phyloP scores from a whole-genome alignment of 2,797 vertebrate species.

The Clarias fuscus region DNA sequence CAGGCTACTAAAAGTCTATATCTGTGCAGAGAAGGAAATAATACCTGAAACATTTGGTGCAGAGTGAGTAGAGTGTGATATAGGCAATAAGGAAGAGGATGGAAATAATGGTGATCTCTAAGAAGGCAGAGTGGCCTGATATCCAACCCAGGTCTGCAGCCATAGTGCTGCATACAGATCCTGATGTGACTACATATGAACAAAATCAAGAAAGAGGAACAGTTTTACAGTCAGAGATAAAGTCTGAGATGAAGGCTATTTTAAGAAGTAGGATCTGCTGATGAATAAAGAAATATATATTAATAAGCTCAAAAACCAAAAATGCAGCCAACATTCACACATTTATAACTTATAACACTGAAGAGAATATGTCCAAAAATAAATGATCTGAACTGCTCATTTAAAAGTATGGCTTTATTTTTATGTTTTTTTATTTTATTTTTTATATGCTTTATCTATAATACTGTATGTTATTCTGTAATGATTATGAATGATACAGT shows the following conservation, averaged over 20 bases:
- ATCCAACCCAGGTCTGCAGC: conserved; percentile 60
- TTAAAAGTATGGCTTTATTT: not conserved
- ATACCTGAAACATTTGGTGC: conserved; percentile 66
- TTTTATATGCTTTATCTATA: too few species aligned
- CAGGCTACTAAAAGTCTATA: not conserved
- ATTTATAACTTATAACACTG: not conserved
- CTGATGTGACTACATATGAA: conserved; percentile 28
- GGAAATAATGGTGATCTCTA: conserved; percentile 65
- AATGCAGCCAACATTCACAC: not conserved
- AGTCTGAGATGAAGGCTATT: not conserved
- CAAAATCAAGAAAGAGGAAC: not conserved
- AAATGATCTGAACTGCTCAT: not conserved
- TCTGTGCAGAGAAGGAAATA: not conserved
- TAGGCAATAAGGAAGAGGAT: conserved; percentile 66
- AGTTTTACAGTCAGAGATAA: not conserved
- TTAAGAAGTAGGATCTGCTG: not conserved
- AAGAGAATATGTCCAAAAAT: not conserved
- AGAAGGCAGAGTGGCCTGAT: conserved; percentile 53
- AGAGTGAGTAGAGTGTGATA: conserved; percentile 64
- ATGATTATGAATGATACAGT: not conserved
- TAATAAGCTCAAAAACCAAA: not conserved
- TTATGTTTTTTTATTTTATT: not conserved
- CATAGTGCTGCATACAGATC: conserved; percentile 58
- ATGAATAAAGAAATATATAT: not conserved
- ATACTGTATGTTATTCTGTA: not conserved